A percentile compares a stretch with the other conserved stretches of the same genome.
phyloP scores from a whole-genome alignment of 2,113 vertebrate species.

The Zosterops hypoxanthus region DNA sequence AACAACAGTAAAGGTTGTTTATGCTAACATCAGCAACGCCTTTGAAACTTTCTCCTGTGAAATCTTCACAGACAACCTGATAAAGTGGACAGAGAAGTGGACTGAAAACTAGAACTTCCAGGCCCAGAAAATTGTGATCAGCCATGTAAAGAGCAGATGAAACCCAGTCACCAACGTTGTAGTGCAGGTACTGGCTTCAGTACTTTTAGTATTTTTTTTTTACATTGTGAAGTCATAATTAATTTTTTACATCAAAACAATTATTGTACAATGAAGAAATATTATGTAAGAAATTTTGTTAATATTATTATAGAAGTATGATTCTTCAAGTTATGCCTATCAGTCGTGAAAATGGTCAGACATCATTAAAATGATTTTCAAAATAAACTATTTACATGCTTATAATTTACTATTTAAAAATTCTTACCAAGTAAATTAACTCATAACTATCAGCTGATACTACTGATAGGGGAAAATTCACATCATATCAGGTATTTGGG shows the following conservation, averaged over 20 bases:
- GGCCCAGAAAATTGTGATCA: background rate
- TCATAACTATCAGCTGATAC: background rate
- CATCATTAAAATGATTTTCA: background rate
- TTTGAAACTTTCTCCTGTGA: background rate
- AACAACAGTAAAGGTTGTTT: background rate
- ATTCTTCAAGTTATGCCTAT: background rate
- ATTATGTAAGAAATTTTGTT: background rate
- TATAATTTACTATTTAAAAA: background rate
- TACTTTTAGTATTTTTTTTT: background rate
- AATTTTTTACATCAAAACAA: background rate
- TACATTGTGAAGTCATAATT: background rate
- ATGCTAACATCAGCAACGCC: background rate
- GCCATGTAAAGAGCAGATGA: background rate
- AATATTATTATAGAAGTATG: background rate
- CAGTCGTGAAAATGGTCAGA: background rate
- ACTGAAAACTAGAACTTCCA: background rate
- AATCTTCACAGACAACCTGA: background rate
- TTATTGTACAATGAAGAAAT: background rate
- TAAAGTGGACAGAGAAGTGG: background rate
- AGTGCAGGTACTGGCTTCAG: background rate
- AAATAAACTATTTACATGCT: background rate
- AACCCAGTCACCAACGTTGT: background rate
- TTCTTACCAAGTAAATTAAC: background rate
- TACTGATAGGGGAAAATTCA: background rate
- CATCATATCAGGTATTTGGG: accelerated